phyloP scores from a whole-genome alignment of 2,113 vertebrate species.

The Heteronetta atricapilla region DNA sequence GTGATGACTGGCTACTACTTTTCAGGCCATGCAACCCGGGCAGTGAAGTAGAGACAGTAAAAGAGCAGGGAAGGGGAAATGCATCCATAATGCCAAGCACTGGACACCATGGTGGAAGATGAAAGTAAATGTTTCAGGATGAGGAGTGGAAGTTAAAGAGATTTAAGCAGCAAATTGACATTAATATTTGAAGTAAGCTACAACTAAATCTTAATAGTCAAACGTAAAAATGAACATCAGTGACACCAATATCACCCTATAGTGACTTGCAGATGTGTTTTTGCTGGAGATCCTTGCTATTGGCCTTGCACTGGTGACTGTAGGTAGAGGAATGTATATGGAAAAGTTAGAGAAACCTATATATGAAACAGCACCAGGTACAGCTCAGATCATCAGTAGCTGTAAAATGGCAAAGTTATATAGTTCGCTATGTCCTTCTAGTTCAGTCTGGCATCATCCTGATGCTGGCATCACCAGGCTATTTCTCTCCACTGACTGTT shows the following conservation, averaged over 20 bases:
- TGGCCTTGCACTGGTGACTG: neutral
- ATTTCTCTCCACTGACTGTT: neutral
- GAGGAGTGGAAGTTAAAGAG: neutral
- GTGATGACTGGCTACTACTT: neutral
- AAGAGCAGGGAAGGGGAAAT: neutral
- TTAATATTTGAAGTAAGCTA: neutral
- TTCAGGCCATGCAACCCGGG: neutral
- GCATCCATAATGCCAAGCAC: neutral
- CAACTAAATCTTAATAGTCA: neutral
- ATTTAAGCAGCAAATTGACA: neutral
- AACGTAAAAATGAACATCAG: neutral
- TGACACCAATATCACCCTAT: neutral
- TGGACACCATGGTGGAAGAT: neutral
- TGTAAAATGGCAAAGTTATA: neutral
- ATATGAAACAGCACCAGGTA: neutral
- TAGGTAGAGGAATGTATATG: neutral
- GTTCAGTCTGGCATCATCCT: neutral
- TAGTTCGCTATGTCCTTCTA: neutral
- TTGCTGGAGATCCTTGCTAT: neutral
- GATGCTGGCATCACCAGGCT: neutral
- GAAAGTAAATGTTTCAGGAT: neutral
- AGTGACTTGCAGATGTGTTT: neutral
- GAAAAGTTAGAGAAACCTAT: neutral
- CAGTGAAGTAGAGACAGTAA: neutral
- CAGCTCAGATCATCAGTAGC: neutral